phyloP scores from a whole-genome alignment of 2,888 invertebrate species.

The Digitonthophagus gazella region DNA sequence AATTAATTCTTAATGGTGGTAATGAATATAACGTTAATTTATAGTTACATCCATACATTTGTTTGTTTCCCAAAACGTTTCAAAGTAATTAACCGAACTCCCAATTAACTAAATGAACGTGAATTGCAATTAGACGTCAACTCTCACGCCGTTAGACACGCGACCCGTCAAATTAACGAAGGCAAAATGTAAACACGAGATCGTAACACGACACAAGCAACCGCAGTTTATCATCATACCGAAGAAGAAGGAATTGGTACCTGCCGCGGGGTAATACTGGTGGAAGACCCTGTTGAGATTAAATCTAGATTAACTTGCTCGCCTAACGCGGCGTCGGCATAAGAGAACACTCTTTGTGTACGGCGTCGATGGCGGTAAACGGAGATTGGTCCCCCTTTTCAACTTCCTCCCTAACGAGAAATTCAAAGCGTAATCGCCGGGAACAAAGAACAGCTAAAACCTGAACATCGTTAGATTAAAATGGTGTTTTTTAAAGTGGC shows the following conservation, averaged over 20 bases:
- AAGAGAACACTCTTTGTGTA: not conserved
- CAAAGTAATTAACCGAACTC: not conserved
- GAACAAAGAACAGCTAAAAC: not conserved
- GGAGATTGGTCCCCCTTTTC: not conserved
- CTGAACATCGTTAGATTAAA: not conserved
- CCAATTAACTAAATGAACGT: not conserved
- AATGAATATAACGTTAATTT: not conserved
- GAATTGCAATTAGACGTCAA: not conserved
- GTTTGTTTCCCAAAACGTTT: not conserved
- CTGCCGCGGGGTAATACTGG: not conserved
- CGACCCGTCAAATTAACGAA: not conserved
- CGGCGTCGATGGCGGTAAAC: not conserved
- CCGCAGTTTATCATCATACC: not conserved
- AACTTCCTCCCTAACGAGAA: not conserved
- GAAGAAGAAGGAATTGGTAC: not conserved
- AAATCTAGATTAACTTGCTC: not conserved
- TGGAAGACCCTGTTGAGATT: not conserved
- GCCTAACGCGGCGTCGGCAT: not conserved
- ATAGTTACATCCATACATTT: not conserved
- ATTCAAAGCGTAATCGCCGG: not conserved
- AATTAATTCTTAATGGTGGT: not conserved
- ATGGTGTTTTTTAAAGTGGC: not conserved
- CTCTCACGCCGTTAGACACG: not conserved
- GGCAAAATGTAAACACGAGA: not conserved
- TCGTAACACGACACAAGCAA: not conserved